Evolutionary conservation across 1,140 invertebrate species (phyloP), one percentile per base, ranked within the genome.

Genomic region (Trissolcus basalis): DNA sequence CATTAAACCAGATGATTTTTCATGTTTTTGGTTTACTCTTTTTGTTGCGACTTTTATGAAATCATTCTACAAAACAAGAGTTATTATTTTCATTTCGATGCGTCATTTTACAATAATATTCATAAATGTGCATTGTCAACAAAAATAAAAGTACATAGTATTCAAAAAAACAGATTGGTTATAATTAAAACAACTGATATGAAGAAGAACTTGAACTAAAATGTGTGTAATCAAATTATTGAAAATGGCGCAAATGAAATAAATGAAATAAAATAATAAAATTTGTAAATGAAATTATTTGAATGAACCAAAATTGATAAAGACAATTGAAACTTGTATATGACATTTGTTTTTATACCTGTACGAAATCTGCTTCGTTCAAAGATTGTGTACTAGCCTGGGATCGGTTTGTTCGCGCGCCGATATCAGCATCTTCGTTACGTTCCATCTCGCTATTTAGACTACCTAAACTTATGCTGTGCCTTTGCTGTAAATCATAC

Each of bases 361-460:
- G 93, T 78, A 95, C 87, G 75, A 89, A 85, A 87, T 95, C 94
- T 64, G 94, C 94, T 87, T 96, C 94, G 79, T 96, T 96, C 14
- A 95, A 87, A 0, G 94, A 96, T 87, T 96, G 94, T 13, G 94
- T 95, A 53, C 94, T 96, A 60, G 92, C 91, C 73, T 92, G 92
- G 43, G 93, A 92, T 71, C 89, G 85, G 70, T 88, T 87, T 65
- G 87, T 82, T 41, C 89, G 83, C 79, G 81, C 85, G 27, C 84
- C 78, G 44, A 84, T 83, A 4, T 75, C 78, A 47, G 81, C 78
- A 55, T 82, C 65, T 56, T 83, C 81, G 10, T 80, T 77, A 54
- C 81, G 82, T 51, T 90, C 90, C 58, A 86, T 85, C 73, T 91
- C 90, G 63, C 90, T 90, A 79, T 91, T 90, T 59, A 91, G 81